A percentile compares a stretch with the other conserved stretches of the same genome.
These are phyloP conservation scores for Crocodylus rhombifer DNA, from an alignment of 2,797 vertebrate genomes.

Conservation along the genomic window DNA sequence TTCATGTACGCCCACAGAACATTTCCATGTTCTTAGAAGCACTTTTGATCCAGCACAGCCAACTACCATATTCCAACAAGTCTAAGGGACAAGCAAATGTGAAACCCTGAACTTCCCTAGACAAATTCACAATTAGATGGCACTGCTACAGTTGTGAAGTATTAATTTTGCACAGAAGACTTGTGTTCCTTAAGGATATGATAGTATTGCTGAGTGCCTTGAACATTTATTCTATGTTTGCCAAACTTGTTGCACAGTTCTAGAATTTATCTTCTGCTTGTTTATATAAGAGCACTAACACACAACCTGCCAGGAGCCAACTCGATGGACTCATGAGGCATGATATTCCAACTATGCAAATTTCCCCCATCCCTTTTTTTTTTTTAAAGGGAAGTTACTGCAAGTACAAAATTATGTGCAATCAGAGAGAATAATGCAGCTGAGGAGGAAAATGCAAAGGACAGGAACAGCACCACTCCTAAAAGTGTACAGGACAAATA, in stretches of 20 bases:
- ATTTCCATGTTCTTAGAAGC: rapidly evolving
- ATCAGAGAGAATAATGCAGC: background rate
- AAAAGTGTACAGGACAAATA: background rate
- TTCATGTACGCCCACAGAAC: background rate
- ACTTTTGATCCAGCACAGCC: background rate
- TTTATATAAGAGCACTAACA: no score
- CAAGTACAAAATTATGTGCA: background rate
- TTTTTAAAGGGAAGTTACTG: background rate
- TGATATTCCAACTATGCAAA: no score
- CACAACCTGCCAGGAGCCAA: no score
- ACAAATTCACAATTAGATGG: background rate
- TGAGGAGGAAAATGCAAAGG: background rate
- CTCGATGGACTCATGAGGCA: no score
- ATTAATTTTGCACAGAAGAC: no score
- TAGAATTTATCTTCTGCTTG: no score
- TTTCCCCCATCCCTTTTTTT: no score
- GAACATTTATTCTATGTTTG: no score
- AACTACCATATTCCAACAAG: rapidly evolving
- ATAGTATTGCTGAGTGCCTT: no score
- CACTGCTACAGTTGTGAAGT: background rate
- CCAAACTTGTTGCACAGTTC: no score
- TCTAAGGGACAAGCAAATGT: rapidly evolving
- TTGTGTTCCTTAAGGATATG: no score
- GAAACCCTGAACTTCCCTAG: background rate
- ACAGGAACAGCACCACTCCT: background rate